Evolutionary conservation across 2,113 vertebrate species (phyloP).

Genomic region (Penelope pileata): DNA sequence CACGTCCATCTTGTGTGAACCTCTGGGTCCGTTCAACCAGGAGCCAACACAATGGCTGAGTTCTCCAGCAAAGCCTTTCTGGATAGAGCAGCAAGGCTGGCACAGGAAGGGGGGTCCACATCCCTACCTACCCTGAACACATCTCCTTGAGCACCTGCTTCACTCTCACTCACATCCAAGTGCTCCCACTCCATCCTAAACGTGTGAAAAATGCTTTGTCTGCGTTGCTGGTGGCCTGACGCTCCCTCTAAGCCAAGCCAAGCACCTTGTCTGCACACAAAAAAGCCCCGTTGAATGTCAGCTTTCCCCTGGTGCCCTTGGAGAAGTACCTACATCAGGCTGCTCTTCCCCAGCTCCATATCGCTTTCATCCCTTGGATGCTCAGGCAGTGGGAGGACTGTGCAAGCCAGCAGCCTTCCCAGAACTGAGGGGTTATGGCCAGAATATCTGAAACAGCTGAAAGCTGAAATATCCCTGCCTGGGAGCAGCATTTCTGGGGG

Average conservation of each 20-base stretch:
- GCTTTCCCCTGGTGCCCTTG: background rate
- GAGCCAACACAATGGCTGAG: background rate
- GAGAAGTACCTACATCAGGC: background rate
- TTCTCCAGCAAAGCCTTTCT: background rate
- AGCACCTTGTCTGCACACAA: background rate
- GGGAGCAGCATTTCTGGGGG: background rate
- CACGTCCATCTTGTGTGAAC: fast-evolving
- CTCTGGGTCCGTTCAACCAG: background rate
- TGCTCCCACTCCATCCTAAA: background rate
- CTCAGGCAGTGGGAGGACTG: background rate
- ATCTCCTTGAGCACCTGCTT: background rate
- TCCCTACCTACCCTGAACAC: background rate
- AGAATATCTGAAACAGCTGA: background rate
- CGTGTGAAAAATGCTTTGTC: fast-evolving
- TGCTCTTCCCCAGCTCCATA: background rate
- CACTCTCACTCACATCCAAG: background rate
- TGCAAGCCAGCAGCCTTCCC: background rate
- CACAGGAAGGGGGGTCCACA: too few relatives aligned
- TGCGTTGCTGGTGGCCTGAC: background rate
- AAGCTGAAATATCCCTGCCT: background rate
- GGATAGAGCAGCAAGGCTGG: background rate
- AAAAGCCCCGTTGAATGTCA: background rate
- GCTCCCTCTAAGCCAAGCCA: background rate
- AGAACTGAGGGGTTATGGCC: fast-evolving
- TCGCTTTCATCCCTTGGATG: background rate